Base-by-base conservation (phyloP, 1,140 invertebrate genomes). In the Frieseomelitta varia region DNA sequence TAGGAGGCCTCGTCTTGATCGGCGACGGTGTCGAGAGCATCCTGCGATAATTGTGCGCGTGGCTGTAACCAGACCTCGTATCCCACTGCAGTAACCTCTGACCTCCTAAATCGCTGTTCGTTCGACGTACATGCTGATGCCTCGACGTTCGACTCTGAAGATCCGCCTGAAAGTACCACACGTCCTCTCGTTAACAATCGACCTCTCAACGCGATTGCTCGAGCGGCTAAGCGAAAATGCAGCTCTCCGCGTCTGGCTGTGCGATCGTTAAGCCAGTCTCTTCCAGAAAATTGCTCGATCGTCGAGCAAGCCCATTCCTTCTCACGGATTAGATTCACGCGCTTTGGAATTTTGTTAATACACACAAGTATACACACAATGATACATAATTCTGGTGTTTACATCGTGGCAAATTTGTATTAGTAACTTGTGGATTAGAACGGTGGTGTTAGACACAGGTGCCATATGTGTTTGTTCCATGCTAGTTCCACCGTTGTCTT, bases 21-120 rank as follows among this genome's bases (percentile, higher is more conserved):
- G 96, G 96, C 55, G 96, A 96, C 8, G 96, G 96, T 19, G 96
- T 96, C 27, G 96, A 96, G 92, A 96, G 95, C 95, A 96, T 95
- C 90, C 95, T 92, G 79, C 94, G 92, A 77, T 94, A 94, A 90
- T 93, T 93, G 67, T 91, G 84, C 84, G 85, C 75, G 86, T 91
- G 90, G 86, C 90, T 87, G 90, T 96, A 95, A 55, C 95, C 93
- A 30, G 94, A 94, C 39, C 95, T 93, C 72, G 95, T 93, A 77
- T 96, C 96, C 95, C 96, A 96, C 81, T 96, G 95, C 27, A 96
- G 93, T 47, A 96, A 90, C 71, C 96, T 92, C 82, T 96, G 95
- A 15, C 96, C 96, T 27, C 96, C 96, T 71, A 96, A 92, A 91
- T 96, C 96, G 55, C 96, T 96, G 91, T 96, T 95, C 1, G 96